phyloP scores from a whole-genome alignment of 2,113 vertebrate genomes.

The Chloebia gouldiae region DNA sequence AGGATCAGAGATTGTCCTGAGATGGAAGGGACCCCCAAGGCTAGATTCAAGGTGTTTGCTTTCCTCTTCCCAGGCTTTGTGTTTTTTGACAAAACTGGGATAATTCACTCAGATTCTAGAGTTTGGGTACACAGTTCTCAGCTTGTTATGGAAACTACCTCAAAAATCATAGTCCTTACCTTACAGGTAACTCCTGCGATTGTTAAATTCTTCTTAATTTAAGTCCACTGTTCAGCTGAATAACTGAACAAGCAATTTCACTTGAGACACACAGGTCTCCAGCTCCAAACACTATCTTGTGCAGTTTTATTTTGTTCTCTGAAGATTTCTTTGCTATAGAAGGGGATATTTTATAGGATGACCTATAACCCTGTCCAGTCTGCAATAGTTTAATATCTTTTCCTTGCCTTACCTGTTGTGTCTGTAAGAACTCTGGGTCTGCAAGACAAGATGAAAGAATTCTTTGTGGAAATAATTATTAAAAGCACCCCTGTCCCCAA shows the following conservation, averaged over 20 bases:
- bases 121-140: not conserved
- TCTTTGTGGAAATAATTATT: not conserved
- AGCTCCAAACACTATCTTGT: not conserved
- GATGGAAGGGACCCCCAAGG: not conserved
- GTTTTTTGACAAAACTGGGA: not conserved
- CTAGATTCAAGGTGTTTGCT: not conserved
- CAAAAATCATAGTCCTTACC: not conserved
- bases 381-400: conserved; percentile 10
- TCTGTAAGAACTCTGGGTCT: not conserved
- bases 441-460: not conserved
- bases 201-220: not conserved
- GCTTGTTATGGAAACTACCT: not conserved
- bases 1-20: not conserved
- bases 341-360: not conserved
- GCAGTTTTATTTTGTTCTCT: not conserved
- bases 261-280: not conserved
- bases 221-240: not conserved
- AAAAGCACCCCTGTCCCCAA: not conserved
- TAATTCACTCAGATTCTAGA: not conserved
- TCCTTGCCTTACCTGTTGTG: not conserved
- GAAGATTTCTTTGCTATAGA: not conserved
- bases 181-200: not conserved
- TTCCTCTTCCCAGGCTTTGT: not conserved
- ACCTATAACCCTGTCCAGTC: not conserved
- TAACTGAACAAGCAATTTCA: not conserved